Evolutionary conservation across 2,113 vertebrate genomes (phyloP).

Genomic region (Tenebrosternarchus preto): DNA sequence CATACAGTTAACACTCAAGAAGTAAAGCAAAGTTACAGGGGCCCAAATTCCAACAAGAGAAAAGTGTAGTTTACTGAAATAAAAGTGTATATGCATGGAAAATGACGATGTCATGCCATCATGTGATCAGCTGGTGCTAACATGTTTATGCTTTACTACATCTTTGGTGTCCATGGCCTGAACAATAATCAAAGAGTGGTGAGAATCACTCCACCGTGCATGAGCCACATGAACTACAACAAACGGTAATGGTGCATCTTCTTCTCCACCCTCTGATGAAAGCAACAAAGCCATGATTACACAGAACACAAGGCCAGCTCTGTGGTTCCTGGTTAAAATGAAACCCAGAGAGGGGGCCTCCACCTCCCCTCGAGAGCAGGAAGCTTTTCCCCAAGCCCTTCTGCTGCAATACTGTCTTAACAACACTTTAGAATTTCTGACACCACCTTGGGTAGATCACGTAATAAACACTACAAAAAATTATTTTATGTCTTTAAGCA

Average conservation of each 20-base stretch:
- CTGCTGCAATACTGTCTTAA: constrained; percentile 57
- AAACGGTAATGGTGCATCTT: constrained; percentile 52
- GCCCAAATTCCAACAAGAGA: not conserved
- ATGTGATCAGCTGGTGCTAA: constrained; percentile 36
- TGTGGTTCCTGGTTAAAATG: constrained; percentile 55
- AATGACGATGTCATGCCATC: constrained; percentile 7
- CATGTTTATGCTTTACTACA: not conserved
- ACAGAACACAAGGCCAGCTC: constrained; percentile 48
- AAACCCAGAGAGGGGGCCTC: constrained; percentile 34
- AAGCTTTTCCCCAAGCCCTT: constrained; percentile 42
- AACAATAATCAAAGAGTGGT: constrained; percentile 10
- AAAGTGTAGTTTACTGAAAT: not conserved
- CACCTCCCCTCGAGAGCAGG: constrained; percentile 29
- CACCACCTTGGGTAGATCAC: constrained; percentile 47
- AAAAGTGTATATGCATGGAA: not conserved
- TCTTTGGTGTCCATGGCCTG: constrained; percentile 39
- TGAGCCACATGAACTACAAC: constrained; percentile 53
- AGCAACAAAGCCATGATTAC: constrained; percentile 59
- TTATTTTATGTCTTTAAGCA: constrained; percentile 99
- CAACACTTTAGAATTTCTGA: constrained; percentile 48
- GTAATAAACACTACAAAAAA: constrained; percentile 48
- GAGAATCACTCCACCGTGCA: constrained; percentile 25
- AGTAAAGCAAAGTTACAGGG: constrained; percentile 56
- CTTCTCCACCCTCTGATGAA: constrained; percentile 57
- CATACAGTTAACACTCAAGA: constrained; percentile 76